Evolutionary conservation across 37 sponge, comb jelly and placozoan species (phyloP).

Genomic region (Hexactinellida sp.): DNA sequence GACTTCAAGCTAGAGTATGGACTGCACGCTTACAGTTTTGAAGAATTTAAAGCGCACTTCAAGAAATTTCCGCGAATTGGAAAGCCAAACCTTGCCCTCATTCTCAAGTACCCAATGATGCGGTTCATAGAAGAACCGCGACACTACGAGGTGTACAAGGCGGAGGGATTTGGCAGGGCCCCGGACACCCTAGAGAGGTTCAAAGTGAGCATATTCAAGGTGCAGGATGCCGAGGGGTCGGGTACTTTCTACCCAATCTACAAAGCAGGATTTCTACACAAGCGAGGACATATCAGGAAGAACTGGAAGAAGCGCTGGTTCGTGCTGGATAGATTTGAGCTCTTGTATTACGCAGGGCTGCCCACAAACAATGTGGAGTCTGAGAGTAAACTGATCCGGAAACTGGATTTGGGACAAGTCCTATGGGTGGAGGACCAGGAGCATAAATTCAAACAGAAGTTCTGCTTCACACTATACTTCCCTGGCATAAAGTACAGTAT

Average conservation of each 20-base stretch:
- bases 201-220: neutral
- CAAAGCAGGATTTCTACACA: neutral
- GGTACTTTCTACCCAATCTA: neutral
- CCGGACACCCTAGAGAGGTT: neutral
- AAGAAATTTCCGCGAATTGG: constrained; percentile 10
- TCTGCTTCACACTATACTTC: constrained; percentile 8
- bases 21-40: neutral
- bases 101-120: neutral
- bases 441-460: constrained; percentile 5
- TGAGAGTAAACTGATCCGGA: neutral
- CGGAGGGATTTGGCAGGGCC: neutral
- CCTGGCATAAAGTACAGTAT: neutral
- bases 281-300: neutral
- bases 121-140: neutral
- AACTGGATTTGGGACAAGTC: neutral
- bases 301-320: constrained; percentile 11
- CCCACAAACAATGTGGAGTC: neutral
- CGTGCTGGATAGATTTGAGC: neutral
- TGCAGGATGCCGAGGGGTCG: neutral
- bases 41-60: neutral
- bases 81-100: neutral
- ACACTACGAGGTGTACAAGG: neutral
- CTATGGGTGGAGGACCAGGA: neutral
- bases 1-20: neutral
- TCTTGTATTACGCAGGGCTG: neutral